Evolutionary conservation across 2,797 vertebrate species (phyloP).

Genomic region (Xenentodon cancila): DNA sequence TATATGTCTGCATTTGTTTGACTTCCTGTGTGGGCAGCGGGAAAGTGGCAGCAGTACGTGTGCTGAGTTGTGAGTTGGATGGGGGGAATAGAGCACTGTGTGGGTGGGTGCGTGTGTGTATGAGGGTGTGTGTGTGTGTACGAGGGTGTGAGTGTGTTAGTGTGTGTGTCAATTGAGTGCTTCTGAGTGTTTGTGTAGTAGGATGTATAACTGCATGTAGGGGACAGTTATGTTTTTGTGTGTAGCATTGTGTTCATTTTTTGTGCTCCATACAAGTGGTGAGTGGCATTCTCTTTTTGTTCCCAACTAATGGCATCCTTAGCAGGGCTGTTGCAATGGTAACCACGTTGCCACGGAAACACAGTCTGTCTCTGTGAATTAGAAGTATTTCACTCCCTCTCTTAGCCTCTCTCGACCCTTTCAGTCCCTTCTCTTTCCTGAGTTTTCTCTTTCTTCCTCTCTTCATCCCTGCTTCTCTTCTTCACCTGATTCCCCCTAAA

Average conservation of each 20-base stretch:
- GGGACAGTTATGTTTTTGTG: constrained; percentile 38
- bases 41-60: constrained; percentile 59
- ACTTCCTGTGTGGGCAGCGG: constrained; percentile 64
- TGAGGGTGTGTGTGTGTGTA: neutral
- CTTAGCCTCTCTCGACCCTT: constrained; percentile 53
- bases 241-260: constrained; percentile 11
- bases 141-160: neutral
- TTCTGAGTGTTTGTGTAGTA: constrained; percentile 37
- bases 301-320: constrained; percentile 83
- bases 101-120: constrained; percentile 33
- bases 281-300: constrained; percentile 76
- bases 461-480: constrained; percentile 37
- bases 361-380: constrained; percentile 90
- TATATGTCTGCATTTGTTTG: constrained; percentile 48
- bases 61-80: constrained; percentile 51
- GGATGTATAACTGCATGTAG: constrained; percentile 42
- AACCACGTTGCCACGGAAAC: constrained; percentile 92
- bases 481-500: constrained; percentile 53
- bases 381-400: constrained; percentile 84
- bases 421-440: constrained; percentile 16
- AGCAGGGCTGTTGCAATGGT: constrained; percentile 82
- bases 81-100: constrained; percentile 27
- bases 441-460: constrained; percentile 9
- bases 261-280: constrained; percentile 46
- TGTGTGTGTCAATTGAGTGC: constrained; percentile 18